Base-by-base conservation (phyloP, 2,888 invertebrate species). In the Dicycla oo region DNA sequence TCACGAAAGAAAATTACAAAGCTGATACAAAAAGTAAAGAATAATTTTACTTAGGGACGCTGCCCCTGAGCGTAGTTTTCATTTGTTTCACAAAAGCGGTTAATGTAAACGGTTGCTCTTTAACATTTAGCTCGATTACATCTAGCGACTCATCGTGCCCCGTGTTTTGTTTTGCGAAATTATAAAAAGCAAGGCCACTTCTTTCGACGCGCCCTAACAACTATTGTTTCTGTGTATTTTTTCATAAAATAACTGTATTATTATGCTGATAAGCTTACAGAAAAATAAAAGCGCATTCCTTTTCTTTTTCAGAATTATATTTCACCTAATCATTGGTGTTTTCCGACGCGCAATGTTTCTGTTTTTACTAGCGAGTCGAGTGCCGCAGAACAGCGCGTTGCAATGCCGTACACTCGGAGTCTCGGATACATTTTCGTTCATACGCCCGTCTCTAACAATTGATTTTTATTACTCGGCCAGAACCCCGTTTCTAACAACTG, bases 31-130 rank as follows among this genome's bases (percentile, higher is more conserved):
- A 82, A 78, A 78, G 69, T 77, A 89, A 90, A 89, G 88, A 92
- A 90, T 89, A 87, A 88, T 90, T 89, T 90, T 86, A 82, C 84
- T 86, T 73, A 86, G 84, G 75, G 89, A 91, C 82, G 87, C 87
- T 86, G 86, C 91, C 91, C 90, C 85, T 83, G 92, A 91, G 93
- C 89, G 87, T 91, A 91, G 90, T 92, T 93, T 92, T 89, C 93
- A 93, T 93, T 94, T 93, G 92, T 93, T 92, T 90, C 90, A 91
- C 93, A 91, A 91, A 93, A 91, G 91, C 91, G 91, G 91, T 92
- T 93, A 93, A 93, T 92, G 91, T 91, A 92, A 93, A 92, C 88
- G 90, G 89, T 85, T 86, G 89, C 90, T 92, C 89, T 91, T 93
- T 92, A 92, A 91, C 92, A 91, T 93, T 93, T 93, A 93, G 89